A percentile compares a stretch with the other conserved stretches of the same genome.
These are phyloP conservation scores for Apodemia hepburni DNA, from an alignment of 2,888 invertebrate species.

Conservation along the genomic window DNA sequence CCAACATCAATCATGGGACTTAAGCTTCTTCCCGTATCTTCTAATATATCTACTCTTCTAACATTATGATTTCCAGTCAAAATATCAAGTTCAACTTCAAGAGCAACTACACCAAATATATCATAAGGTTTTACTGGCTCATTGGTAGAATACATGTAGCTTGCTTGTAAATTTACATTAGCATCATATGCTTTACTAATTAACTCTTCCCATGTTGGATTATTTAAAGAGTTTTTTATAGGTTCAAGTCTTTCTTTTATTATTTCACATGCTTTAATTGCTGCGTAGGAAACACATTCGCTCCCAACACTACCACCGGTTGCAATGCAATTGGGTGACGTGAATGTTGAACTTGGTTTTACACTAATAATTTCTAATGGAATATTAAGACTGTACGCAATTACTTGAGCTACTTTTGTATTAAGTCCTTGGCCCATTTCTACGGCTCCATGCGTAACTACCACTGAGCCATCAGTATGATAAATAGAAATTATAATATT, in stretches of 20 bases:
- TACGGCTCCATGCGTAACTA: slow-evolving; percentile 83
- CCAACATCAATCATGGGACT: slow-evolving; percentile 87
- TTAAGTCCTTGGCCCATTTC: slow-evolving; percentile 92
- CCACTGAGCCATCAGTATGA: slow-evolving; percentile 84
- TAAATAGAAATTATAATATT: slow-evolving; percentile 84
- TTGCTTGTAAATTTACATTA: slow-evolving; percentile 81
- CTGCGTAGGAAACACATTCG: slow-evolving; percentile 80
- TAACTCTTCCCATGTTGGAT: slow-evolving; percentile 80
- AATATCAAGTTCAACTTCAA: slow-evolving; percentile 89
- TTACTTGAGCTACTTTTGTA: slow-evolving; percentile 89
- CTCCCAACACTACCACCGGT: slow-evolving; percentile 86
- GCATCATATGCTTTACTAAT: slow-evolving; percentile 71
- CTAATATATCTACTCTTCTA: slow-evolving; percentile 84
- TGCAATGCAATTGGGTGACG: slow-evolving; percentile 80
- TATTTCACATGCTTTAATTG: slow-evolving; percentile 83
- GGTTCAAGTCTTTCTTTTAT: slow-evolving; percentile 81
- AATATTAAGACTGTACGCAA: slow-evolving; percentile 86
- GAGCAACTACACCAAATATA: slow-evolving; percentile 82
- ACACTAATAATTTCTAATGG: slow-evolving; percentile 82
- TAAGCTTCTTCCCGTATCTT: slow-evolving; percentile 86
- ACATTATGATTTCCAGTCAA: slow-evolving; percentile 88
- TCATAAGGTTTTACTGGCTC: slow-evolving; percentile 79
- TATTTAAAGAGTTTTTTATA: slow-evolving; percentile 68
- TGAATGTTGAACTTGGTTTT: slow-evolving; percentile 81
- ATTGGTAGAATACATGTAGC: slow-evolving; percentile 74